phyloP scores from a whole-genome alignment of 2,113 vertebrate species.

The Dipodomys ordii region DNA sequence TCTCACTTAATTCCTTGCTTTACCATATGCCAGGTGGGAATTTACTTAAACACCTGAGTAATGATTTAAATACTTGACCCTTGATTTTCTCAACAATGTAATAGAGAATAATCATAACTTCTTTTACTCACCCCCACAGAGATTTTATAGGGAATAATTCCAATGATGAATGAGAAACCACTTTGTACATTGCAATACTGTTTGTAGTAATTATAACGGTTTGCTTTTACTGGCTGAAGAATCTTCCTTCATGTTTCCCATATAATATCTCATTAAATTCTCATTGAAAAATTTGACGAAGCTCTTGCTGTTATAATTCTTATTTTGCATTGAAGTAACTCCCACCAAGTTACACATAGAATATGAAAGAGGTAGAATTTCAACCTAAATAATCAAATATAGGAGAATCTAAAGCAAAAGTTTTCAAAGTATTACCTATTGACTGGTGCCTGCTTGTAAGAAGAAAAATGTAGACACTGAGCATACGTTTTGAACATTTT shows the following conservation, averaged over 20 bases:
- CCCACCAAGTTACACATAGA: not conserved
- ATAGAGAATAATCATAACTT: constrained; percentile 22
- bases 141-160: constrained; percentile 39
- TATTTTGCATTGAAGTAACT: constrained; percentile 30
- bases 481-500: not conserved
- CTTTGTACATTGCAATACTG: not conserved
- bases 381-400: not conserved
- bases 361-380: not conserved
- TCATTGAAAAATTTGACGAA: not conserved
- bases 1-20: constrained; percentile 46
- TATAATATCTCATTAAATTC: not conserved
- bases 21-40: constrained; percentile 53
- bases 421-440: not conserved
- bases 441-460: fast-evolving
- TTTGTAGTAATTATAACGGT: not conserved
- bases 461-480: not conserved
- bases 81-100: constrained; percentile 36
- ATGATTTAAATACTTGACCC: constrained; percentile 71
- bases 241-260: not conserved
- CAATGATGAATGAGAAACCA: not conserved
- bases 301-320: not conserved
- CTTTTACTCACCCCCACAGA: constrained; percentile 9
- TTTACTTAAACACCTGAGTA: constrained; percentile 62
- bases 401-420: not conserved
- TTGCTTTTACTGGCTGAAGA: not conserved